Conservation (phyloP, 64 coral and sea anemone genomes). For the Stichodactyla mertensii region DNA sequence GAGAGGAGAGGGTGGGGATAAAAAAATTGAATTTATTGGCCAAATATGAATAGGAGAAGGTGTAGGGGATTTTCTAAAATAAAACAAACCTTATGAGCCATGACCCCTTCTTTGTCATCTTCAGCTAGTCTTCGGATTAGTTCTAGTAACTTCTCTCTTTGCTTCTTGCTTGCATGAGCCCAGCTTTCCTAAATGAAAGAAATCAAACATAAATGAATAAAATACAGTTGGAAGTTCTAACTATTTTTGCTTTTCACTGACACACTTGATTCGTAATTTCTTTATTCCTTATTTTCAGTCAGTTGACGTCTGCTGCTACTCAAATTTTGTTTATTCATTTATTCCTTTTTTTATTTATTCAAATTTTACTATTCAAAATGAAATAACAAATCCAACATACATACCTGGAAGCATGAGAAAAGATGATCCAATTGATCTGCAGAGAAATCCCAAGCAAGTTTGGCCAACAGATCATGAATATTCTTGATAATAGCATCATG, state of each 20-base stretch:
- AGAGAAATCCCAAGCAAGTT: constrained; percentile 98
- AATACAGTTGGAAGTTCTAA: no score
- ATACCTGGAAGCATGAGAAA: constrained; percentile 93
- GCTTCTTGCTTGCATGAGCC: constrained; percentile 96
- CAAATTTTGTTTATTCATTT: no score
- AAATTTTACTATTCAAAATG: no score
- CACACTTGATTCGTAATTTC: no score
- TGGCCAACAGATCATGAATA: constrained; percentile 93
- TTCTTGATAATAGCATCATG: constrained; percentile 99
- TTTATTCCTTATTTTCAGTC: no score
- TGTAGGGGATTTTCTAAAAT: neutral
- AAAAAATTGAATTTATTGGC: no score
- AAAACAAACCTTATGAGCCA: constrained; percentile 87
- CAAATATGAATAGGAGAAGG: no score
- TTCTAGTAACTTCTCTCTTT: constrained; percentile 93
- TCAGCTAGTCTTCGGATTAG: constrained; percentile 94
- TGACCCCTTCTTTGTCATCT: constrained; percentile 99
- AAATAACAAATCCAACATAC: neutral
- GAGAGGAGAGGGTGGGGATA: no score
- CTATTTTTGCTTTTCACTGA: no score
- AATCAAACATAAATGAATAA: neutral
- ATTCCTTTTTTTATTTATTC: no score
- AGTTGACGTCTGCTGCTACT: no score
- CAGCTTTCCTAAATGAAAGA: constrained; percentile 79
- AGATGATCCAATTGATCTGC: constrained; percentile 95